These are phyloP conservation scores for Acanthurus leucopareius DNA, from an alignment of 2,797 vertebrate genomes.

Conservation along the genomic window DNA sequence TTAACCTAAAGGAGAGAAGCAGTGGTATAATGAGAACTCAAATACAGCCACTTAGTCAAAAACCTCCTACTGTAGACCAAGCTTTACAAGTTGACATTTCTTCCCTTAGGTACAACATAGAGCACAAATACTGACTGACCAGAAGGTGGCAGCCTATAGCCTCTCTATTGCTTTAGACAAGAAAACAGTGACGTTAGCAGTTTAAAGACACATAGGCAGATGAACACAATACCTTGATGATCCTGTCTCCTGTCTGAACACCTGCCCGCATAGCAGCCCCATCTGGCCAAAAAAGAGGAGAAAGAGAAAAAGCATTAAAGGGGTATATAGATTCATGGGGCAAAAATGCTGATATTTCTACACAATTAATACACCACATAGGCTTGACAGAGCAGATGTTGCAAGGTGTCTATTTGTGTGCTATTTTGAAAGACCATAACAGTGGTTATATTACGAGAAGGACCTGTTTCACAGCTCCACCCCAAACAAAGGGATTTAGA, in stretches of 20 bases:
- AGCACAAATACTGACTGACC: slow-evolving; percentile 46
- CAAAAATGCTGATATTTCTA: slow-evolving; percentile 17
- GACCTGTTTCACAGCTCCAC: slow-evolving; percentile 83
- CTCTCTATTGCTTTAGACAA: slow-evolving; percentile 19
- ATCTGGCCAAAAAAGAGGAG: slow-evolving; percentile 86
- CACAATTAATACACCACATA: slow-evolving; percentile 24
- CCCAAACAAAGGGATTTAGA: slow-evolving; percentile 82
- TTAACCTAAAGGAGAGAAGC: slow-evolving; percentile 88
- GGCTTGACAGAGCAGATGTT: slow-evolving; percentile 53
- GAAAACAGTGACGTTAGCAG: slow-evolving; percentile 30
- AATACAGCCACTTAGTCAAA: not conserved
- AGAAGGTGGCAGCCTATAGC: slow-evolving; percentile 81
- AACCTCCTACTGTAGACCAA: not conserved
- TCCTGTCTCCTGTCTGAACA: slow-evolving; percentile 98
- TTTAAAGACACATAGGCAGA: slow-evolving; percentile 39
- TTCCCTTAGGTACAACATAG: not conserved
- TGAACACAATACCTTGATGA: slow-evolving; percentile 88
- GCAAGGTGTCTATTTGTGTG: slow-evolving; percentile 65
- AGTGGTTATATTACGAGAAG: slow-evolving; percentile 77
- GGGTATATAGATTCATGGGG: slow-evolving; percentile 3
- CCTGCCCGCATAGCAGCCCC: slow-evolving; percentile 99
- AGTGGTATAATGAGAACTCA: not conserved
- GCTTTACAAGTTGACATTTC: not conserved
- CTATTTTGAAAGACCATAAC: slow-evolving; percentile 78
- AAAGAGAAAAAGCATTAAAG: slow-evolving; percentile 16